Conservation (phyloP, 2,113 vertebrate genomes). For the Myrmecophaga tridactyla region DNA sequence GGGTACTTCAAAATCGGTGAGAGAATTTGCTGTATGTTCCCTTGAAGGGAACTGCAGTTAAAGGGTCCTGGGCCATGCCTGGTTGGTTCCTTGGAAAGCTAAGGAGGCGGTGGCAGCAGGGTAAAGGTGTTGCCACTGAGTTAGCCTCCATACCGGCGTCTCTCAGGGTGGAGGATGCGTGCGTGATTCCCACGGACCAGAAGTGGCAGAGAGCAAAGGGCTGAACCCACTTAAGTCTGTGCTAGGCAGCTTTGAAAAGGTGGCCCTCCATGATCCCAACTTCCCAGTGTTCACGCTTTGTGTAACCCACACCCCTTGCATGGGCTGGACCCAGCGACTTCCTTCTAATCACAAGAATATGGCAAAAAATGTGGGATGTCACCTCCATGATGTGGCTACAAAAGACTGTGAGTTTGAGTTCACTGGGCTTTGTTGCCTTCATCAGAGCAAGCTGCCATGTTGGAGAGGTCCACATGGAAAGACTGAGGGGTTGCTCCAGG, state of each 20-base stretch:
- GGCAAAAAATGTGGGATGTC: background rate
- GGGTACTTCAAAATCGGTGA: background rate
- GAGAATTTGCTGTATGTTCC: background rate
- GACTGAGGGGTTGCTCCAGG: background rate
- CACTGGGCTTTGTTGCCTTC: background rate
- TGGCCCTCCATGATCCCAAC: background rate
- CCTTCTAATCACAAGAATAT: background rate
- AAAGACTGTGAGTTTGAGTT: background rate
- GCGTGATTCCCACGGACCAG: background rate
- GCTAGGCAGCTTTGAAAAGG: background rate
- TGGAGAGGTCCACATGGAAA: background rate
- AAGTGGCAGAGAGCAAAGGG: background rate
- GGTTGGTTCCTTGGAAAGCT: background rate
- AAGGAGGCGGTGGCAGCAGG: background rate
- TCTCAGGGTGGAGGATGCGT: background rate
- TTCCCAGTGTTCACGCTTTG: background rate
- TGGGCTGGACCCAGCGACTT: background rate
- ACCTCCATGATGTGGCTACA: background rate
- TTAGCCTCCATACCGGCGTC: background rate
- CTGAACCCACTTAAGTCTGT: background rate
- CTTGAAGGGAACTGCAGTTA: background rate
- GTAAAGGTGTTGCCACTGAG: background rate
- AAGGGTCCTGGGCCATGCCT: background rate
- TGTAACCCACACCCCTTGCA: background rate
- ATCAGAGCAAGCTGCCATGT: background rate